A percentile compares a stretch with the other conserved stretches of the same genome.
phyloP scores from a whole-genome alignment of 2,797 vertebrate species.

The Ctenosaura bakeri region DNA sequence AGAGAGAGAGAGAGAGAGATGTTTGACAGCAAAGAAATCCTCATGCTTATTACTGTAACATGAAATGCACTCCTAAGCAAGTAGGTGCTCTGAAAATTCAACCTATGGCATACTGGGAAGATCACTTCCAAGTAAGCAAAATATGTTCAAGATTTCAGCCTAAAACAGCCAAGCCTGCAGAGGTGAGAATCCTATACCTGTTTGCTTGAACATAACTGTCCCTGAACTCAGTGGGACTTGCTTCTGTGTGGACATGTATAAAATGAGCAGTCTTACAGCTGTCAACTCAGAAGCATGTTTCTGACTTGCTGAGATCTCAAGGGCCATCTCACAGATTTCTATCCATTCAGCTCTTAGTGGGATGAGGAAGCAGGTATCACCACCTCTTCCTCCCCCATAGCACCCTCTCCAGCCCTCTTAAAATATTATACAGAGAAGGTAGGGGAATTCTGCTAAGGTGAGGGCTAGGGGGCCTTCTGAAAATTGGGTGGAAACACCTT shows the following conservation, averaged over 20 bases:
- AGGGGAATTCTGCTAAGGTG: not conserved
- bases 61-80: not conserved
- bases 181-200: not conserved
- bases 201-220: not conserved
- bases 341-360: no score
- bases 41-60: not conserved
- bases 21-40: not conserved
- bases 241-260: not conserved
- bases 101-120: not conserved
- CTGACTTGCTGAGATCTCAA: not conserved
- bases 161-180: no score
- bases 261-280: not conserved
- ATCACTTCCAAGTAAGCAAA: not conserved
- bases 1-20: not conserved
- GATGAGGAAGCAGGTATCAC: not conserved
- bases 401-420: not conserved
- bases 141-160: not conserved
- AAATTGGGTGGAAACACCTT: not conserved
- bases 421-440: not conserved
- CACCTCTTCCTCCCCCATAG: not conserved
- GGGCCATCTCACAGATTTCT: not conserved
- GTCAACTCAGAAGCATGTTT: not conserved
- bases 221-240: not conserved
- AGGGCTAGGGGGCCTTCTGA: not conserved
- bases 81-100: not conserved